phyloP scores from a whole-genome alignment of 2,113 vertebrate genomes.

The Sisor rabdophorus region DNA sequence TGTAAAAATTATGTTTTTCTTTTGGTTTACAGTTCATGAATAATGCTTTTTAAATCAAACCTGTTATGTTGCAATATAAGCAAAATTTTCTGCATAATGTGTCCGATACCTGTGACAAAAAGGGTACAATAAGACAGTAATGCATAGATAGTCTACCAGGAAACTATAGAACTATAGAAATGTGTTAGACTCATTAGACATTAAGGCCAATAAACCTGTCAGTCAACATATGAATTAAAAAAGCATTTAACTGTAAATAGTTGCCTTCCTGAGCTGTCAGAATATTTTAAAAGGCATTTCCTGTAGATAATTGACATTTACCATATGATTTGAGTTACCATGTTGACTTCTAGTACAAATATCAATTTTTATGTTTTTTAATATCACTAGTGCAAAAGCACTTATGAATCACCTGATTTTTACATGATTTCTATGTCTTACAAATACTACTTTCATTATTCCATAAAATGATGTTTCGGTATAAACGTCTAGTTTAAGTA shows the following conservation, averaged over 20 bases:
- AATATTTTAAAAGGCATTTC: conserved; percentile 72
- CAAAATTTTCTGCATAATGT: conserved; percentile 1
- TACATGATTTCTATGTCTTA: neutral
- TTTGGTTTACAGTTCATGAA: neutral
- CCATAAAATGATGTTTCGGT: conserved; percentile 14
- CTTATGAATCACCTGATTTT: too few relatives aligned
- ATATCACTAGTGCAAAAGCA: conserved; percentile 96
- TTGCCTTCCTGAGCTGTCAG: conserved; percentile 45
- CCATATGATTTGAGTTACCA: conserved; percentile 87
- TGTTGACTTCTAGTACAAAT: conserved; percentile 83
- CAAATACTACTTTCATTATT: neutral
- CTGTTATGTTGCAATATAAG: neutral
- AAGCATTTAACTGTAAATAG: neutral
- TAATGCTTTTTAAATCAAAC: neutral
- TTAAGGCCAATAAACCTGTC: conserved; percentile 4
- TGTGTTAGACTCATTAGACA: conserved; percentile 8
- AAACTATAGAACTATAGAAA: neutral
- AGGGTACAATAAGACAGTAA: neutral
- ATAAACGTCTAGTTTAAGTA: neutral
- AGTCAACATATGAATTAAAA: conserved; percentile 12
- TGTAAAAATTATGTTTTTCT: neutral
- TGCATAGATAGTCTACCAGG: neutral
- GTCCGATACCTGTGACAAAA: conserved; percentile 19
- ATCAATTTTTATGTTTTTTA: conserved; percentile 89
- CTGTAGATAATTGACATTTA: conserved; percentile 82